Evolutionary conservation across 2,888 invertebrate species (phyloP).

Genomic region (Morpho helenor): DNA sequence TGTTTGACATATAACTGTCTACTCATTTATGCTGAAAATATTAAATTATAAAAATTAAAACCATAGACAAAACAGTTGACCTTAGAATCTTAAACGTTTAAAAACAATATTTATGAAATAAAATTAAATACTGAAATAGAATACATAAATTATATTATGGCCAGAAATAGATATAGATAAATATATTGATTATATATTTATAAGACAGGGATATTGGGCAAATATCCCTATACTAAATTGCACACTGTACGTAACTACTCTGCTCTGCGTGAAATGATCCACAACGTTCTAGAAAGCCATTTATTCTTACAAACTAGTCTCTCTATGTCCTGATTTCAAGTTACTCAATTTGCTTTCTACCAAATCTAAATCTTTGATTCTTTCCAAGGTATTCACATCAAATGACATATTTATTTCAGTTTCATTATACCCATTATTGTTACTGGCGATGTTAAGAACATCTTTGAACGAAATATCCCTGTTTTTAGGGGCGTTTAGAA

Average conservation of each 20-base stretch:
- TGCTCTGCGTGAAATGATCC: too few relatives aligned
- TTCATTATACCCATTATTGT: slow-evolving; percentile 35
- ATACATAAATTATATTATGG: too few relatives aligned
- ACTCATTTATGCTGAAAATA: too few relatives aligned
- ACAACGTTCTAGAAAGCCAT: background rate
- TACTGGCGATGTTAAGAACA: slow-evolving; percentile 50
- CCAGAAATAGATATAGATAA: too few relatives aligned
- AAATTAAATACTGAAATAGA: background rate
- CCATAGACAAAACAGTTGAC: too few relatives aligned
- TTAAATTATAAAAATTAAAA: too few relatives aligned
- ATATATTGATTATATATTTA: too few relatives aligned
- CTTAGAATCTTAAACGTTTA: too few relatives aligned
- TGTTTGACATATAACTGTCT: too few relatives aligned
- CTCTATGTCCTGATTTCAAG: slow-evolving; percentile 50
- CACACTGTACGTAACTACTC: too few relatives aligned
- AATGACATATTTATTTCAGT: slow-evolving; percentile 43
- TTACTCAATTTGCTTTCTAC: slow-evolving; percentile 61
- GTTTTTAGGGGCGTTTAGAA: slow-evolving; percentile 36
- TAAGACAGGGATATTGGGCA: too few relatives aligned
- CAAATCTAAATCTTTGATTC: slow-evolving; percentile 64
- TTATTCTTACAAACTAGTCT: slow-evolving; percentile 53
- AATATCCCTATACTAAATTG: too few relatives aligned
- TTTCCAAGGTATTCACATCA: slow-evolving; percentile 59
- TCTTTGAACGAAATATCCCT: slow-evolving; percentile 39
- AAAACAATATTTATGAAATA: background rate